A percentile compares a stretch with the other conserved stretches of the same genome.
These are phyloP conservation scores for Scophthalmus maximus DNA, from an alignment of 2,113 vertebrate genomes.

Conservation along the genomic window DNA sequence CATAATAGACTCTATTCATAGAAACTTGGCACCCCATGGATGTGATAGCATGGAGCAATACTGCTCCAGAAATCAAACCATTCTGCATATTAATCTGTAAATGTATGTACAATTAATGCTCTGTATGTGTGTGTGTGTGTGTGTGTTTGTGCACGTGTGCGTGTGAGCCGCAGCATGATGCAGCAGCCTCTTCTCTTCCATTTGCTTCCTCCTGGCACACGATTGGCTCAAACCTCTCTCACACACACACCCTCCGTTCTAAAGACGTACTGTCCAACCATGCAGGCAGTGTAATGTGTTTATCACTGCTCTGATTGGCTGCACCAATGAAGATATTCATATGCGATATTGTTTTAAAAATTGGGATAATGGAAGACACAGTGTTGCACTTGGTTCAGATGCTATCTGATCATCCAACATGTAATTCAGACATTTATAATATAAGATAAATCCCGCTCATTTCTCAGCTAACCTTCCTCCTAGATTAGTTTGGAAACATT, in stretches of 20 bases:
- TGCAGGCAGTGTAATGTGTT: background rate
- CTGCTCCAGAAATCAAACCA: background rate
- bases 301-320: background rate
- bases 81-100: background rate
- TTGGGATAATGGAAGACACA: background rate
- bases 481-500: too few species aligned
- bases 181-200: background rate
- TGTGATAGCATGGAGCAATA: background rate
- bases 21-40: constrained; percentile 23
- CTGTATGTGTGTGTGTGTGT: background rate
- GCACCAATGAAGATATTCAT: background rate
- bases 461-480: too few species aligned
- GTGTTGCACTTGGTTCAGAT: too few species aligned
- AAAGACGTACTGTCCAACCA: too few species aligned
- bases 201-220: background rate
- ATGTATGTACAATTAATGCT: background rate
- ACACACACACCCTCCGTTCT: too few species aligned
- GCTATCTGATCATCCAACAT: too few species aligned
- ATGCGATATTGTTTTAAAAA: background rate
- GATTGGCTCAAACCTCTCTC: constrained; percentile 16
- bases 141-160: background rate
- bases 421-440: too few species aligned
- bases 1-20: constrained; percentile 34
- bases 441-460: too few species aligned
- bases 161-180: background rate